Evolutionary conservation across 2,113 vertebrate genomes (phyloP).

Genomic region (Campylorhamphus procurvoides): DNA sequence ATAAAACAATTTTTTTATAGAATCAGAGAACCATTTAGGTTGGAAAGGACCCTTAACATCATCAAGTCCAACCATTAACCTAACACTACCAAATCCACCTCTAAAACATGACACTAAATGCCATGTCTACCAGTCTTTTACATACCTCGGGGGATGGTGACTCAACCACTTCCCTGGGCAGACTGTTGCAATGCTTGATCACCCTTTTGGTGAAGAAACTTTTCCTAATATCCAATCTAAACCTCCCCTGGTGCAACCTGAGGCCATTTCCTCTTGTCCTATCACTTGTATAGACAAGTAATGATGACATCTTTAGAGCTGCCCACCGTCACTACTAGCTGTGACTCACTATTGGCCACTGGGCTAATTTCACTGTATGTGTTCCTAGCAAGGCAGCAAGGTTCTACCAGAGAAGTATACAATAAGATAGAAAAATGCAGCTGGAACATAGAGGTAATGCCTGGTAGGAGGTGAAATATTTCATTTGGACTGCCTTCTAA

Average conservation of each 20-base stretch:
- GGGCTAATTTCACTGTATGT: background rate
- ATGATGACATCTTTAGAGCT: background rate
- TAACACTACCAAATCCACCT: background rate
- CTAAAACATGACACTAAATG: background rate
- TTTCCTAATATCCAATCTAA: background rate
- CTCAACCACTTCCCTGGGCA: background rate
- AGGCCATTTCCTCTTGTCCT: background rate
- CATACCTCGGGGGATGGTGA: background rate
- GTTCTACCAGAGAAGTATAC: background rate
- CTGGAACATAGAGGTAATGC: background rate
- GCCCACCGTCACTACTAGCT: background rate
- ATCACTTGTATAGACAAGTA: background rate
- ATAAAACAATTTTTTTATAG: background rate
- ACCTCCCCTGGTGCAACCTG: background rate
- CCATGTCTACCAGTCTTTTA: rapidly evolving
- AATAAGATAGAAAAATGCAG: background rate
- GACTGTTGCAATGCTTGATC: background rate
- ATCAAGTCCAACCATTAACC: background rate
- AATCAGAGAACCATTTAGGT: background rate
- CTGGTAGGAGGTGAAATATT: background rate
- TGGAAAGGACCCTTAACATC: background rate
- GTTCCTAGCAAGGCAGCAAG: background rate
- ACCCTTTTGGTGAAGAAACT: background rate
- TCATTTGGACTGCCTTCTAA: background rate
- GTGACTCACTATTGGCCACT: background rate